Evolutionary conservation across 2,888 invertebrate genomes (phyloP), one percentile per base, ranked within the genome.

Genomic region (Anthophora plumipes): DNA sequence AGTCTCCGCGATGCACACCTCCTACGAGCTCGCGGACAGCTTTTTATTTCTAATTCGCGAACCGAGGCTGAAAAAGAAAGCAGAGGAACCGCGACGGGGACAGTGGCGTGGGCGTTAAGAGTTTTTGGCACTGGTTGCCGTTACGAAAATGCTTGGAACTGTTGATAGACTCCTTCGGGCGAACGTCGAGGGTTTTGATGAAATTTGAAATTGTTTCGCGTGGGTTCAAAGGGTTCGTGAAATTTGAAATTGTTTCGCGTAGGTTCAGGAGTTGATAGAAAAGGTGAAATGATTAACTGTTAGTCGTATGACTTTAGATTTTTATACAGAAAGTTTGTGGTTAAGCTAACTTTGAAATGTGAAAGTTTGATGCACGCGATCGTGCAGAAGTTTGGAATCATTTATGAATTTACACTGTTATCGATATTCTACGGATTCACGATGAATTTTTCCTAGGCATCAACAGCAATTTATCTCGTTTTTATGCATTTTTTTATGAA

Each of bases 31-130:
- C 52, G 59, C 84, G 52, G 68, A 37, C 66, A 41, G 72, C 57
- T 74, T 76, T 85, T 85, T 80, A 80, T 83, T 74, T 85, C 85
- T 78, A 85, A 85, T 76, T 81, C 76, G 68, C 77, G 55, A 75
- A 69, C 68, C 67, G 41, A 31, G 12, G 8, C 57, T 17, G 11
- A 57, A 37, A 66, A 48, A 57, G 67, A 41, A 52, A 37, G 48
- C 55, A 39, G 59, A 39, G 57, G 57, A 25, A 14, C 37, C 52
- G 22, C 48, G 20, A 31, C n/a, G 11, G 43, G 41, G 64, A 54
- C 54, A 71, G 9, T 48, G 74, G 77, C 80, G 85, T 85, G 77
- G 85, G 83, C 74, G 80, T 48, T 22, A 63, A 37, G 61, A 77
- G 50, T 67, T 72, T 31, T 63, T 12, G 43, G 31, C 7, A 48